Evolutionary conservation across 2,113 vertebrate species (phyloP).

Genomic region (Lepus europaeus): DNA sequence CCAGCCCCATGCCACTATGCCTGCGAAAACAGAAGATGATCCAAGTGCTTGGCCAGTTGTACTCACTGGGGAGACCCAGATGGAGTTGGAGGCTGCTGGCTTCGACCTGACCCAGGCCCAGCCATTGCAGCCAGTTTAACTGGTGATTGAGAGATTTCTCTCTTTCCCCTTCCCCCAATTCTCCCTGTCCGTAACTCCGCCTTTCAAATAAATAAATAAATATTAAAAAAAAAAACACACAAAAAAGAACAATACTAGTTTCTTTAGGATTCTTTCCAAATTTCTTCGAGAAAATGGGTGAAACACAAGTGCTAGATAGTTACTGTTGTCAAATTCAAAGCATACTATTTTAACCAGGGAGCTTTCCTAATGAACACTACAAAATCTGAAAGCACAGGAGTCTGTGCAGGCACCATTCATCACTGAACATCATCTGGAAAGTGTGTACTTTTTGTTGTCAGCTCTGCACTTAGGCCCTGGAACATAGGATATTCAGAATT

Average conservation of each 20-base stretch:
- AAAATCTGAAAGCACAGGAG: conserved; percentile 14
- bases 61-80: no score
- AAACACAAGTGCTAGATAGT: background rate
- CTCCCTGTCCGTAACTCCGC: no score
- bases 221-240: no score
- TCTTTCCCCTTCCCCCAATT: no score
- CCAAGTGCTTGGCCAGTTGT: no score
- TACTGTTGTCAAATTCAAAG: background rate
- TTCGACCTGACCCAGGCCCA: no score
- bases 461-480: background rate
- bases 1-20: no score
- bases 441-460: background rate
- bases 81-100: no score
- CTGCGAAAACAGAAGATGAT: no score
- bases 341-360: background rate
- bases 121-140: no score
- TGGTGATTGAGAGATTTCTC: no score
- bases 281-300: conserved; percentile 15
- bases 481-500: background rate
- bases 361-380: background rate
- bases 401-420: background rate
- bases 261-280: conserved; percentile 15
- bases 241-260: background rate
- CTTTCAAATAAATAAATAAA: no score
- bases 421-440: conserved; percentile 20